phyloP scores from a whole-genome alignment of 2,888 invertebrate species.

The Byasa hedistus region DNA sequence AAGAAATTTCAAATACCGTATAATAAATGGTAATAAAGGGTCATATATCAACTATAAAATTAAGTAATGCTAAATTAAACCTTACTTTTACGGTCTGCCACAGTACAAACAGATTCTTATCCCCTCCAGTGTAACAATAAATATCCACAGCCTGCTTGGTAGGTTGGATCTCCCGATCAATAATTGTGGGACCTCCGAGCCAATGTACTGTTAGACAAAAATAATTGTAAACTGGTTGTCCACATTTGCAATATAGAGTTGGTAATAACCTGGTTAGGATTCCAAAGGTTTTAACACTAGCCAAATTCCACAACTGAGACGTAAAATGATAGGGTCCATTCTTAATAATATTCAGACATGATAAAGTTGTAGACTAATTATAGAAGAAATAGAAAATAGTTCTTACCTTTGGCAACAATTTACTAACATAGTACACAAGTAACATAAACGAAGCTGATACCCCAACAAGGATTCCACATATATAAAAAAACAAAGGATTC shows the following conservation, averaged over 20 bases:
- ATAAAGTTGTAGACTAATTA: no score
- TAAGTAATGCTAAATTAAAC: slow-evolving; percentile 18
- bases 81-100: slow-evolving; percentile 87
- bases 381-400: no score
- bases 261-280: no score
- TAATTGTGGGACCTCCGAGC: slow-evolving; percentile 61
- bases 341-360: no score
- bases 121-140: slow-evolving; percentile 85
- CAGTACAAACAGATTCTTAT: slow-evolving; percentile 83
- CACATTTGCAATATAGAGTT: no score
- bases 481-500: slow-evolving; percentile 91
- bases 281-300: no score
- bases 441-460: slow-evolving; percentile 90
- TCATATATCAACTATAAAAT: no score
- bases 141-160: slow-evolving; percentile 76
- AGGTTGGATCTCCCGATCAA: slow-evolving; percentile 57
- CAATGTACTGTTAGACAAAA: slow-evolving; percentile 60
- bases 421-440: slow-evolving; percentile 88
- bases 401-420: slow-evolving; percentile 88
- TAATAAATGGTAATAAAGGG: no score
- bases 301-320: no score
- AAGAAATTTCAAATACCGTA: no score
- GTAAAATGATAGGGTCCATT: no score
- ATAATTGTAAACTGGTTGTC: no score
- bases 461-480: slow-evolving; percentile 89